Base-by-base conservation (phyloP, 2,113 vertebrate species). In the Opisthocomus hoazin region DNA sequence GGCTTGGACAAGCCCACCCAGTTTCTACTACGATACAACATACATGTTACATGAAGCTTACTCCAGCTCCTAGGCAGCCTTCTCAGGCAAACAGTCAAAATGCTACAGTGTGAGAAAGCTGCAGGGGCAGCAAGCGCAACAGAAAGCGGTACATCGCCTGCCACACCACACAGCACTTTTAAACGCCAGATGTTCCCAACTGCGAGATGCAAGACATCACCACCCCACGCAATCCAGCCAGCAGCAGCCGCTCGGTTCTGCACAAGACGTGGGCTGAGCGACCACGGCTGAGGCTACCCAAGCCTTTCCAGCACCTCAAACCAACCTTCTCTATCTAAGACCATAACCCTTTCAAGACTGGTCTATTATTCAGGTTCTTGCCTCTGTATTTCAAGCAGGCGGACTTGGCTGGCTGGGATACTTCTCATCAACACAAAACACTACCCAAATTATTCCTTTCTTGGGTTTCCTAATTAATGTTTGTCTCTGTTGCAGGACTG, bases 261-360 rank as follows among this genome's bases (percentile, higher is more conserved):
- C 27, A 63, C 21, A 12, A 4, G 3, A 36, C 29, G 41, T 0
- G 0, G 82, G 34, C 58, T 54, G 29, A 41, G 10, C 0, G 5
- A 32, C 29, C 63, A 34, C 0, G 0, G n/a, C 37, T 45, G 51
- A 41, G 41, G 26, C 43, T 22, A 13, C 26, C 36, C 3, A 27
- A 71, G 45, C n/a, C 56, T 11, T 24, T 37, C 17, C 34, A 22
- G 39, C 22, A 36, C 64, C 43, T 75, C 84, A 43, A 27, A 50
- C 19, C 64, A 74, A 29, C 14, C 36, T 23, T 0, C 27, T 34
- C 90, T n/a, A 68, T 15, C 51, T 29, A 34, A 92, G 8, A 65
- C 9, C 15, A 21, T 11, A 45, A 75, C 27, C 26, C 19, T 79
- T 36, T 15, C 21, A 20, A 26, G 32, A 41, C 2, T 21, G 12